Conservation (phyloP, 2,888 invertebrate species). For the Hymenopus coronatus region DNA sequence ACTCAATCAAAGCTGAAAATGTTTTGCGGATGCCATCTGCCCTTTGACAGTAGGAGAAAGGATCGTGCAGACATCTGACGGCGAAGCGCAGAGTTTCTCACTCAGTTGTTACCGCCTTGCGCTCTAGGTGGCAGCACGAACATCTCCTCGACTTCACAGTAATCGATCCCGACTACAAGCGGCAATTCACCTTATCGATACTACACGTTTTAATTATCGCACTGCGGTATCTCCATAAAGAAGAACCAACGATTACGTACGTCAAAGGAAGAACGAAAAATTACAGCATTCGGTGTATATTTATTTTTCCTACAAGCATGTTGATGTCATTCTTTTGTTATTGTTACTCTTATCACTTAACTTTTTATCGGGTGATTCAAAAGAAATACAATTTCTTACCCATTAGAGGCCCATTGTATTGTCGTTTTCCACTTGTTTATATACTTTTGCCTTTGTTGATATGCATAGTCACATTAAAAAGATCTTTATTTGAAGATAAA, state of each 20-base stretch:
- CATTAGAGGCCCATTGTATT: too few relatives aligned
- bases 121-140: not conserved
- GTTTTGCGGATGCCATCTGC: not conserved
- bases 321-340: not conserved
- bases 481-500: too few relatives aligned
- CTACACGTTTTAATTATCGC: not conserved
- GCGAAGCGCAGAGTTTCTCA: not conserved
- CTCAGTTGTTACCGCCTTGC: not conserved
- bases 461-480: too few relatives aligned
- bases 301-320: not conserved
- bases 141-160: not conserved
- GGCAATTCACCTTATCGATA: not conserved
- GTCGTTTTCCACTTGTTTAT: too few relatives aligned
- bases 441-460: too few relatives aligned
- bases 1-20: not conserved
- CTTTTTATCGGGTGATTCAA: too few relatives aligned
- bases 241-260: not conserved
- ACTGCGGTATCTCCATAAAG: not conserved
- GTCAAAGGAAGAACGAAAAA: not conserved
- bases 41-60: not conserved
- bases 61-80: not conserved
- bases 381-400: too few relatives aligned
- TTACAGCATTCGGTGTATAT: not conserved
- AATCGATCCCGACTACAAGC: not conserved
- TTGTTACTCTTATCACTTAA: too few relatives aligned